Conservation (phyloP, 2,797 vertebrate genomes). For the Valencia hispanica region DNA sequence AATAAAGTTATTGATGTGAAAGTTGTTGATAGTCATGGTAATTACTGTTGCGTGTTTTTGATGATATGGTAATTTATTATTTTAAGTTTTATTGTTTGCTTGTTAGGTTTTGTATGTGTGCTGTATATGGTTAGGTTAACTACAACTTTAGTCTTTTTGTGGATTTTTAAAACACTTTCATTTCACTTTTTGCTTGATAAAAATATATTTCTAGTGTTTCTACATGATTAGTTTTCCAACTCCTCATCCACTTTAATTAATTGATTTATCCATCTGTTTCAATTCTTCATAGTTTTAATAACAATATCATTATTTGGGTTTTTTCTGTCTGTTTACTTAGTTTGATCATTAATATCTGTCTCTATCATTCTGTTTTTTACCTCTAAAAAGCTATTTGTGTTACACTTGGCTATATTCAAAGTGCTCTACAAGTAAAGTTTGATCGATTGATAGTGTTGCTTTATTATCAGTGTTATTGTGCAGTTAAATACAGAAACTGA, state of each 20-base stretch:
- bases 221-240: not conserved
- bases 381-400: not conserved
- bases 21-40: not conserved
- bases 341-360: not conserved
- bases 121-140: too few species aligned
- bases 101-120: not conserved
- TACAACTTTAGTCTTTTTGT: too few species aligned
- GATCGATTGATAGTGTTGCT: conserved; percentile 33
- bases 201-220: not conserved
- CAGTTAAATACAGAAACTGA: conserved; percentile 49
- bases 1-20: not conserved
- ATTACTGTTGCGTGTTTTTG: not conserved
- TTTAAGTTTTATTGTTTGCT: too few species aligned
- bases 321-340: not conserved
- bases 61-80: not conserved
- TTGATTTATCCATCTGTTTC: not conserved
- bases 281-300: not conserved
- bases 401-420: not conserved
- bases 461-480: conserved; percentile 43
- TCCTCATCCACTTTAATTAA: not conserved
- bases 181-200: not conserved
- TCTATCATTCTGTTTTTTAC: not conserved
- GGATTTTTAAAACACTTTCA: not conserved
- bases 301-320: not conserved
- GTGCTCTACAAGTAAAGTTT: not conserved